Percentiles rank a stretch among this genome's conserved stretches.
phyloP scores from a whole-genome alignment of 2,888 invertebrate species.

The Chironomus riparius region DNA sequence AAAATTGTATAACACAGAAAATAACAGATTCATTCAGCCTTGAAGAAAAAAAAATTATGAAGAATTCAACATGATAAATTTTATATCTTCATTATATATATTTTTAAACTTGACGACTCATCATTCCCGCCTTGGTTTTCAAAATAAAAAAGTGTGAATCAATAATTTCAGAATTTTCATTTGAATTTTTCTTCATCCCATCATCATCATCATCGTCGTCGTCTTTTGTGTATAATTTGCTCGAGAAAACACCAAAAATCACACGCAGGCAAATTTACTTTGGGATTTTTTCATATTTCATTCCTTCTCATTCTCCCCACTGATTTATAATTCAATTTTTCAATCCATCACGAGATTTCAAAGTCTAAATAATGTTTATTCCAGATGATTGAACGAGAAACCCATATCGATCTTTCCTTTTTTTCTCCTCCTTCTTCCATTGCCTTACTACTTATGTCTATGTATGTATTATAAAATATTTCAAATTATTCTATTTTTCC shows the following conservation, averaged over 20 bases:
- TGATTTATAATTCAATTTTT: conserved; percentile 24
- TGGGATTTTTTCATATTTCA: not conserved
- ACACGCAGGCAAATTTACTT: not conserved
- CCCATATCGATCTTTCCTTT: conserved; percentile 10
- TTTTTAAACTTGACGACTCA: not conserved
- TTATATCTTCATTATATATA: not conserved
- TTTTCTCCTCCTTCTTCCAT: not conserved
- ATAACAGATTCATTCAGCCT: not conserved
- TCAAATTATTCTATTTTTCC: not conserved
- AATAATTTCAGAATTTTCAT: not conserved
- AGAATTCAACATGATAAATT: too few relatives aligned
- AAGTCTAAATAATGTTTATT: conserved; percentile 18
- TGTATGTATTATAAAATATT: too few relatives aligned
- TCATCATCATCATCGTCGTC: not conserved
- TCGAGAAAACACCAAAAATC: not conserved
- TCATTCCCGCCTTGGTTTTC: not conserved
- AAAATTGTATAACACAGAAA: too few relatives aligned
- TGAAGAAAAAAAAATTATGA: not conserved
- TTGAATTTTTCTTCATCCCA: too few relatives aligned
- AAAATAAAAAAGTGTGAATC: not conserved
- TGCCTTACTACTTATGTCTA: not conserved
- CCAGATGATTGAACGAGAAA: conserved; percentile 23
- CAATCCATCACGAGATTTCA: conserved; percentile 21
- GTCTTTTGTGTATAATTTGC: not conserved
- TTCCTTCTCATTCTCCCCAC: not conserved